Base-by-base conservation (phyloP, 2,113 vertebrate species). In the Misgurnus anguillicaudatus region DNA sequence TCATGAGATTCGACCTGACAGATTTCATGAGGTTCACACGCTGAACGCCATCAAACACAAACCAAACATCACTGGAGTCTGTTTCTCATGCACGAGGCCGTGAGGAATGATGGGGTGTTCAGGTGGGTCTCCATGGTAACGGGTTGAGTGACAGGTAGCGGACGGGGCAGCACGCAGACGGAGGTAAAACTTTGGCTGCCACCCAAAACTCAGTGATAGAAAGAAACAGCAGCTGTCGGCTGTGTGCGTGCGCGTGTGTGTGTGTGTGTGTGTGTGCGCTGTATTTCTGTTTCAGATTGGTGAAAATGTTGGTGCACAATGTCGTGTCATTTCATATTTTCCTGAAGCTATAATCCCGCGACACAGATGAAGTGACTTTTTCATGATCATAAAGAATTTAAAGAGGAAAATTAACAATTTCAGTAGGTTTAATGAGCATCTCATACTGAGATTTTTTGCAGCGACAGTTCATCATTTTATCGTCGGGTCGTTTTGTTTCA, bases 181-280 rank as follows among this genome's bases (percentile, higher is more conserved):
- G 77, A 68, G 71, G 75, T 84, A 71, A 80, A 76, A 80, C 76
- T 82, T 86, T 80, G 78, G 84, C 84, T 58, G 58, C 77, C 53
- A 11, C 72, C 78, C 78, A 80, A 79, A 83, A 80, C 69, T 81
- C 79, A 63, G 58, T n/a, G 55, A 77, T 80, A 61, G 71, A 80
- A 70, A 60, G 78, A 80, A 79, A 83, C 72, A 77, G 61, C 83
- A 82, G 80, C 78, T 84, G 80, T 80, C 72, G 9, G 53, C 31
- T 75, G 53, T 66, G 48, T 65, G 57, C 39, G 42, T 80, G 21
- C 48, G 66, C 60, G 45, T 60, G 58, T 80, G 64, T 48, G 41
- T 63, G 76, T 24, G 70, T 9, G 57, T 57, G 66, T 24, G 51
- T 57, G n/a, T 68, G 64, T 75, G 69, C 63, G 69, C 51, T 21